Conservation (phyloP, 2,888 invertebrate genomes). For the Rotaria magnacalcarata region DNA sequence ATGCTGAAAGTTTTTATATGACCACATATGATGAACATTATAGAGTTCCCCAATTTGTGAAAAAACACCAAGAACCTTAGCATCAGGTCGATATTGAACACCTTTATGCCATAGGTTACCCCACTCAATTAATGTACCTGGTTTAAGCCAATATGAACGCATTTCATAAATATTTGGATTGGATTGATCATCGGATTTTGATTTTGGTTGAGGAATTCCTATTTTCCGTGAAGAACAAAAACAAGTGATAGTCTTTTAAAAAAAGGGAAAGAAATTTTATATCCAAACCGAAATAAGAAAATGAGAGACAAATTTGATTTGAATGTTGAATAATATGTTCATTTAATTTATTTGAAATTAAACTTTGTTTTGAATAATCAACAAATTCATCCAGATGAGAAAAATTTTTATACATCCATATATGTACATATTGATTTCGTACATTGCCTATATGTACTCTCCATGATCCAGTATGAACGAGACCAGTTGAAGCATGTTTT, state of each 20-base stretch:
- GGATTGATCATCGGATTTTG: constrained; percentile 8
- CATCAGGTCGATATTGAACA: constrained; percentile 43
- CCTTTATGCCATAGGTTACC: constrained; percentile 45
- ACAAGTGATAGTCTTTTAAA: neutral
- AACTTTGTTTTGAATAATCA: neutral
- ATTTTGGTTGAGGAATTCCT: constrained; percentile 13
- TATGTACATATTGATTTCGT: constrained; percentile 40
- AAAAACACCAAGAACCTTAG: constrained; percentile 44
- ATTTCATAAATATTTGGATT: constrained; percentile 46
- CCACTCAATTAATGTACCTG: constrained; percentile 46
- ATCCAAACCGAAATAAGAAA: constrained; percentile 41
- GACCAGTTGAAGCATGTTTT: neutral
- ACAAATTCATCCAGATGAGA: constrained; percentile 33
- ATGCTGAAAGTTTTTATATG: constrained; percentile 40
- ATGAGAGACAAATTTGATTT: constrained; percentile 45
- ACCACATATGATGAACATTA: constrained; percentile 46
- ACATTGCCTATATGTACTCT: constrained; percentile 20
- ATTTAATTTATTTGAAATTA: constrained; percentile 13
- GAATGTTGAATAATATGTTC: constrained; percentile 30
- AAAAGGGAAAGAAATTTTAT: neutral
- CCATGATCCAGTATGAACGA: constrained; percentile 21
- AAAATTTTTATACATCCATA: constrained; percentile 44
- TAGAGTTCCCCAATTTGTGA: constrained; percentile 45
- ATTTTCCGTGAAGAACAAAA: neutral
- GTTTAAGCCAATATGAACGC: constrained; percentile 44